Conservation (phyloP, 2,888 invertebrate genomes). For the Zaprionus bogoriensis region DNA sequence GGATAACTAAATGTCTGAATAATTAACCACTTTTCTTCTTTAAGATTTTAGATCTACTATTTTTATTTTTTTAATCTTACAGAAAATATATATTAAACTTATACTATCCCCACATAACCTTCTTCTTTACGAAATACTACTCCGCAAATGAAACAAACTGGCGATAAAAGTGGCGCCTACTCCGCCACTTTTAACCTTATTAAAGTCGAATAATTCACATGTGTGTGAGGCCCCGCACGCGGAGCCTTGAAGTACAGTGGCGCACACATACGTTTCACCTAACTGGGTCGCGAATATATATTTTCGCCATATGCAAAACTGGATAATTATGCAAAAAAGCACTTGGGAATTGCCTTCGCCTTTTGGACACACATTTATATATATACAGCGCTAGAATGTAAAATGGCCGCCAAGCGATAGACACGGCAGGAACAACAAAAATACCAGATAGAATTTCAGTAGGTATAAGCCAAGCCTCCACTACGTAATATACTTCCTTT, state of each 20-base stretch:
- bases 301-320: constrained; percentile 19
- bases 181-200: not conserved
- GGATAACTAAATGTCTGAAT: too few relatives aligned
- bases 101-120: too few relatives aligned
- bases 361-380: constrained; percentile 25
- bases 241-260: not conserved
- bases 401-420: constrained; percentile 54
- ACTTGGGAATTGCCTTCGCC: constrained; percentile 52
- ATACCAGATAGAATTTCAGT: not conserved
- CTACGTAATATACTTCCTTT: constrained; percentile 20
- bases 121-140: too few relatives aligned
- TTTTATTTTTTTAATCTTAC: too few relatives aligned
- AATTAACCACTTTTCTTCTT: not conserved
- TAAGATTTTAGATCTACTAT: too few relatives aligned
- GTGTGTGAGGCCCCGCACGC: too few relatives aligned
- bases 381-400: constrained; percentile 29
- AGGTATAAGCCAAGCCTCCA: not conserved
- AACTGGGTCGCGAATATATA: constrained; percentile 43
- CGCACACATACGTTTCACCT: constrained; percentile 6
- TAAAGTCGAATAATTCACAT: not conserved
- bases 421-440: constrained; percentile 26
- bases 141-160: too few relatives aligned
- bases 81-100: too few relatives aligned
- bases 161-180: too few relatives aligned
- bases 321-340: constrained; percentile 72